Percentiles rank a stretch among this genome's conserved stretches.
Conservation (phyloP, 2,113 vertebrate genomes). For the Cacatua alba region DNA sequence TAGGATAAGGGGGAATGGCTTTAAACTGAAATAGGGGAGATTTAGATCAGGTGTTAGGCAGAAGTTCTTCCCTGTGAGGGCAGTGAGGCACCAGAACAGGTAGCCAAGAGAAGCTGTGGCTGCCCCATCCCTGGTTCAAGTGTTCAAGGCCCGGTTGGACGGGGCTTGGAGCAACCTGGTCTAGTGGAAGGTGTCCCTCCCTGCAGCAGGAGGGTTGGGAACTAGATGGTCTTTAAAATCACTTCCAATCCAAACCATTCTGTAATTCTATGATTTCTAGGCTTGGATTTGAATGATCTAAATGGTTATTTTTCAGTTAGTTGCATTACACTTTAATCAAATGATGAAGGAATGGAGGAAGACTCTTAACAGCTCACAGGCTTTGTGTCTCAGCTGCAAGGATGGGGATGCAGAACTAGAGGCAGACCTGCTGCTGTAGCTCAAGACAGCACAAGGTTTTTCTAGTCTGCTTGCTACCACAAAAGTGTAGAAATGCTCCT, state of each 20-base stretch:
- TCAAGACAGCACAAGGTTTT: slow-evolving; percentile 45
- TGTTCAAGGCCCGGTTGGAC: not conserved
- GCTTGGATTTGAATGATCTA: not conserved
- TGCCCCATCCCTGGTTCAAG: not conserved
- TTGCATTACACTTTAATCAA: not conserved
- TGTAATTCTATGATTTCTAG: not conserved
- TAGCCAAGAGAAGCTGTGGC: not conserved
- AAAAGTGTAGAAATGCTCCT: not conserved
- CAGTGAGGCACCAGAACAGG: not conserved
- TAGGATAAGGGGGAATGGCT: not conserved
- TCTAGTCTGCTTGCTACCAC: not conserved
- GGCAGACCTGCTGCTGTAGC: slow-evolving; percentile 57
- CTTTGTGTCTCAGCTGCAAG: not conserved
- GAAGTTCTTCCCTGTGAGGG: not conserved
- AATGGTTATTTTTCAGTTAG: not conserved
- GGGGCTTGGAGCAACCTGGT: not conserved
- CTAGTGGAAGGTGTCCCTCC: not conserved
- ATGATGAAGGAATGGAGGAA: not conserved
- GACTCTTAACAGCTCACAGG: not conserved
- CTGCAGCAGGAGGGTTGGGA: not conserved
- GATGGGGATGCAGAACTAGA: not conserved
- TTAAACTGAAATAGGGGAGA: not conserved
- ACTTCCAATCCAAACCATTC: not conserved
- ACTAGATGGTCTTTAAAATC: not conserved
- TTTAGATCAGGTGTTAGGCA: not conserved